Conservation (phyloP, 2,113 vertebrate genomes). For the Ailuropoda melanoleuca region DNA sequence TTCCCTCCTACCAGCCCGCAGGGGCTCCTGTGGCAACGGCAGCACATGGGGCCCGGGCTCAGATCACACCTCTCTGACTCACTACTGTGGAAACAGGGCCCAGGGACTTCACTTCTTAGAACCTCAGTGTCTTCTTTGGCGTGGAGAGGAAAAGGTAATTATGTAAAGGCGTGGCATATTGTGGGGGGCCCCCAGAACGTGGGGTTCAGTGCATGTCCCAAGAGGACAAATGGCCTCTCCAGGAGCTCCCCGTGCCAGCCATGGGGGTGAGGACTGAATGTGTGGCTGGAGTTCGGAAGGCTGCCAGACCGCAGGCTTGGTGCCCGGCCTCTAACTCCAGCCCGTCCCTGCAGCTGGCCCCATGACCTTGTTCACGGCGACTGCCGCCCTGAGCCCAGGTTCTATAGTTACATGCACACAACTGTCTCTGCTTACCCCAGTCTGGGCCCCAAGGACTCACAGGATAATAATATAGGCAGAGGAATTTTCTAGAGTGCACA, state of each 20-base stretch:
- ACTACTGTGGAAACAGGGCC: background rate
- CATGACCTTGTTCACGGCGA: rapidly evolving
- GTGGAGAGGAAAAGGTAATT: background rate
- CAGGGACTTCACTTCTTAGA: background rate
- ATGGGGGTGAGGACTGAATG: background rate
- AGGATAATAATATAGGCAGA: rapidly evolving
- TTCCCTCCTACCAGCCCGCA: rapidly evolving
- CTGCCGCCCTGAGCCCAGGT: background rate
- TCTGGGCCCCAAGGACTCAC: rapidly evolving
- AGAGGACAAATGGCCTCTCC: background rate
- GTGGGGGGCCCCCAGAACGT: background rate
- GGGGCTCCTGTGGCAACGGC: background rate
- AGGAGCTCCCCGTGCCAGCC: background rate
- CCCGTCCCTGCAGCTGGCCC: rapidly evolving
- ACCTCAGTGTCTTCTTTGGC: background rate
- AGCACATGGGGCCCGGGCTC: background rate
- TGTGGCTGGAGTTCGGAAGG: background rate
- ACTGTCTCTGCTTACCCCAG: background rate
- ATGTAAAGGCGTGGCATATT: background rate
- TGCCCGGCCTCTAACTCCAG: background rate
- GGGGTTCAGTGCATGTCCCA: background rate
- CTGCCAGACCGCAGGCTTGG: rapidly evolving
- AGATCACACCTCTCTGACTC: background rate
- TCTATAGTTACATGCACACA: background rate
- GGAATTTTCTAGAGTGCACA: background rate